Conservation (phyloP, 2,888 invertebrate genomes). For the Eupithecia dodoneata region DNA sequence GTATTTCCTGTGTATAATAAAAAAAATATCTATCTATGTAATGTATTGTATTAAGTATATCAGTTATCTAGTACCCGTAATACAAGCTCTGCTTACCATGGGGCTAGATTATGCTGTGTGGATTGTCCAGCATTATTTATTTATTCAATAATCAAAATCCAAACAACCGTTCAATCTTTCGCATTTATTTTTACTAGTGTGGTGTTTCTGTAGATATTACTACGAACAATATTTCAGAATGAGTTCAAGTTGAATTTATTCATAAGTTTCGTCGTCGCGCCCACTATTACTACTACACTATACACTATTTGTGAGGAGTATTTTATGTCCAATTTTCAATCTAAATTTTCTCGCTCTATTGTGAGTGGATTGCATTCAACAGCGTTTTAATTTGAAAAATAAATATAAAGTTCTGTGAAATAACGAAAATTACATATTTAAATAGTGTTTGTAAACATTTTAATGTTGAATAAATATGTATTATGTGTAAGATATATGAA, state of each 20-base stretch:
- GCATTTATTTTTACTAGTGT: neutral
- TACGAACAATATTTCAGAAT: slow-evolving; percentile 24
- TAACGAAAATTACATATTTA: neutral
- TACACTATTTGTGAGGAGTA: neutral
- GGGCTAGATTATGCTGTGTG: too few relatives aligned
- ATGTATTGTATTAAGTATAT: too few relatives aligned
- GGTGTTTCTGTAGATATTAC: slow-evolving; percentile 35
- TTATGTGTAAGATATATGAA: too few relatives aligned
- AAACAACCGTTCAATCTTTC: neutral
- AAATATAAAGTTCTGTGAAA: neutral
- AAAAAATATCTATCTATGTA: too few relatives aligned
- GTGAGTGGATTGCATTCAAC: neutral
- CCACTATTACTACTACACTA: too few relatives aligned
- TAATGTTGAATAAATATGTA: too few relatives aligned
- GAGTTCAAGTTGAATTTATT: slow-evolving; percentile 42
- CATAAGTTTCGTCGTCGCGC: slow-evolving; percentile 34
- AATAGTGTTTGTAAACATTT: too few relatives aligned
- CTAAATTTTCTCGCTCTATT: neutral
- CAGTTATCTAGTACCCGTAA: too few relatives aligned
- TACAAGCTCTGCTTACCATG: too few relatives aligned
- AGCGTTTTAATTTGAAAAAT: neutral
- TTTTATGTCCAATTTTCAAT: neutral
- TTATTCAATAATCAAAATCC: neutral
- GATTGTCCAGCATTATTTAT: too few relatives aligned
- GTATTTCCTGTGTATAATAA: too few relatives aligned